Conservation (phyloP, 1,140 invertebrate species). For the Drosophila parvula region DNA sequence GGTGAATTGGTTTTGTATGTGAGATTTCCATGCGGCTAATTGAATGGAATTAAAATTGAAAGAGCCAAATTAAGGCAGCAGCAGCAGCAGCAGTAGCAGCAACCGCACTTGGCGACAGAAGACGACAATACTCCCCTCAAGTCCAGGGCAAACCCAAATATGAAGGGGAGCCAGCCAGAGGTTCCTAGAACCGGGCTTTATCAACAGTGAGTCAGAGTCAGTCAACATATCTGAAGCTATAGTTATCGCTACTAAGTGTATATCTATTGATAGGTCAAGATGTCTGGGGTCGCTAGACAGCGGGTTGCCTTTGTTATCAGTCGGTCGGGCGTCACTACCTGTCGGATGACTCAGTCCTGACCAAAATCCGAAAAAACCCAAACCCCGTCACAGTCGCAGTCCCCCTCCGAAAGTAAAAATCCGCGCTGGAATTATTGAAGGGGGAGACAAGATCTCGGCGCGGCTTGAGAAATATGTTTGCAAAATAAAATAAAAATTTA, state of each 20-base stretch:
- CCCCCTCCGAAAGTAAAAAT: constrained; percentile 33
- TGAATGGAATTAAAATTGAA: constrained; percentile 78
- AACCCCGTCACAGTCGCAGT: not conserved
- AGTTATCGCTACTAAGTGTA: constrained; percentile 7
- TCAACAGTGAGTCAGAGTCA: constrained; percentile 18
- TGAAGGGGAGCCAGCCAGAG: not conserved
- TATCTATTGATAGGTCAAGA: constrained; percentile 31
- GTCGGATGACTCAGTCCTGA: constrained; percentile 38
- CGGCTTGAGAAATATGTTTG: constrained; percentile 65
- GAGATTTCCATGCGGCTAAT: constrained; percentile 73
- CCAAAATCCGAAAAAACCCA: constrained; percentile 5
- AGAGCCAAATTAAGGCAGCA: constrained; percentile 43
- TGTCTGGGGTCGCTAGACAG: constrained; percentile 45
- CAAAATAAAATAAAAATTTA: constrained; percentile 18
- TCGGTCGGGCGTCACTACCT: constrained; percentile 29
- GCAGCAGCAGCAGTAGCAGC: too few species aligned
- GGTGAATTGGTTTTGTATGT: constrained; percentile 47
- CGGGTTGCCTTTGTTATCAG: constrained; percentile 58
- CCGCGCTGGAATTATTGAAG: constrained; percentile 46
- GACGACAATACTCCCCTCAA: not conserved
- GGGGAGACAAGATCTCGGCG: constrained; percentile 65
- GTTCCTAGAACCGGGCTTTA: constrained; percentile 26
- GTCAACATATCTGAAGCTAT: not conserved
- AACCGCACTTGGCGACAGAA: constrained; percentile 37
- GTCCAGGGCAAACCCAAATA: not conserved